Evolutionary conservation across 1,140 invertebrate genomes (phyloP), one percentile per base, ranked within the genome.

Genomic region (Camponotus floridanus): DNA sequence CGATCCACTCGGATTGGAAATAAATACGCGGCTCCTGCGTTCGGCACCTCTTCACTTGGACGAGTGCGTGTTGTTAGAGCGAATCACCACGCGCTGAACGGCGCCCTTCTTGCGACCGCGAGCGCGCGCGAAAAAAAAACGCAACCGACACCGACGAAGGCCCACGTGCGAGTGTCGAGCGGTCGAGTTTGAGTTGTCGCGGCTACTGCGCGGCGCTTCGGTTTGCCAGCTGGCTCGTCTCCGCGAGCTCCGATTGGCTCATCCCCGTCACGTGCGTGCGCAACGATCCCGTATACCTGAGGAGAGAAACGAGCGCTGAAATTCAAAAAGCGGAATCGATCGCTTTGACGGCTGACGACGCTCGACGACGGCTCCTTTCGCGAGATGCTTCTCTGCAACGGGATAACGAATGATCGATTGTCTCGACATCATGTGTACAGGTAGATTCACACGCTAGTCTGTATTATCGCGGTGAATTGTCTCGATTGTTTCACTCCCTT

Each of bases 81-180:
- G 8, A 67, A 33, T 61, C 79, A 83, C 68, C 79, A 55, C 39
- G 55, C 68, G 79, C n/a, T 36, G 39, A 81, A 80, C 76, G 76
- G 51, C 51, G 76, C 33, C 21, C 42, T 31, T 18, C 4, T 33
- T 36, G 18, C 36, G 36, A 79, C 18, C 76, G 33, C 31, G 45
- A 70, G 55, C 74, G 70, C 80, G 73, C 86, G 51, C 76, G 9
- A 45, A 51, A 51, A 31, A 26, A 80, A 70, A 88, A 86, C 91
- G 81, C 26, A 61, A 83, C 92, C 92, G 93, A 92, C 91, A 86
- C 86, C 90, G 87, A 93, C 92, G 92, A 93, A 91, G 65, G 90
- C 93, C 93, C 94, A 95, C 94, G 94, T 95, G 94, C 94, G 92
- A 95, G 92, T 94, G 93, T 91, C 92, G 91, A 92, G 86, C 26